Conservation (phyloP, 2,888 invertebrate genomes). For the Abrostola triplasia region DNA sequence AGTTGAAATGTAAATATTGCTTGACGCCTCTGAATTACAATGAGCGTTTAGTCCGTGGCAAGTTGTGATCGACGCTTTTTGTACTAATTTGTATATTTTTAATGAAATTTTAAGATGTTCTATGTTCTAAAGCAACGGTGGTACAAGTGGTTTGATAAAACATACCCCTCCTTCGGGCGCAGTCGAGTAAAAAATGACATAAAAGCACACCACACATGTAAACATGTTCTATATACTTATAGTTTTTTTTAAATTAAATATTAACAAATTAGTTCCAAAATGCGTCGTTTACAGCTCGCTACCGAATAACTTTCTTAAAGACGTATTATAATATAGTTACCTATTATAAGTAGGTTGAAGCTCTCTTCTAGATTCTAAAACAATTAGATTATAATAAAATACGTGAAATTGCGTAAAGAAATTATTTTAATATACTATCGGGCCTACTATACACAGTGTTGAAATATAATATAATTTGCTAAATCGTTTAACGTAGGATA, state of each 20-base stretch:
- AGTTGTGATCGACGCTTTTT: no score
- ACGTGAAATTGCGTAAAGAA: conserved; percentile 28
- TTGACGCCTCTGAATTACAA: conserved; percentile 38
- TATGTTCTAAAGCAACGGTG: no score
- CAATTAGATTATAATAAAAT: conserved; percentile 24
- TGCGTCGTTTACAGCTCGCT: no score
- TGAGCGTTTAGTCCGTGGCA: neutral
- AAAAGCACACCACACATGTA: no score
- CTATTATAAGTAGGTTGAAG: conserved; percentile 48
- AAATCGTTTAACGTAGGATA: conserved; percentile 34
- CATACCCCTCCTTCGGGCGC: no score
- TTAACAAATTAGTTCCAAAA: no score
- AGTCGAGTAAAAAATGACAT: no score
- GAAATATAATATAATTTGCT: conserved; percentile 48
- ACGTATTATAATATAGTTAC: conserved; percentile 30
- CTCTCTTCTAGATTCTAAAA: conserved; percentile 63
- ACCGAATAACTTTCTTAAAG: conserved; percentile 3
- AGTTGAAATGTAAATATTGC: conserved; percentile 29
- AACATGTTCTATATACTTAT: no score
- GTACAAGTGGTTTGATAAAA: no score
- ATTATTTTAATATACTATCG: conserved; percentile 50
- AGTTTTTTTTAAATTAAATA: no score
- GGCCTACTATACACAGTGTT: conserved; percentile 55
- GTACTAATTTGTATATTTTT: no score
- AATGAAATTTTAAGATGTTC: no score